These are phyloP conservation scores for Hylyphantes graminicola DNA, from an alignment of 1,140 invertebrate genomes.

Conservation along the genomic window DNA sequence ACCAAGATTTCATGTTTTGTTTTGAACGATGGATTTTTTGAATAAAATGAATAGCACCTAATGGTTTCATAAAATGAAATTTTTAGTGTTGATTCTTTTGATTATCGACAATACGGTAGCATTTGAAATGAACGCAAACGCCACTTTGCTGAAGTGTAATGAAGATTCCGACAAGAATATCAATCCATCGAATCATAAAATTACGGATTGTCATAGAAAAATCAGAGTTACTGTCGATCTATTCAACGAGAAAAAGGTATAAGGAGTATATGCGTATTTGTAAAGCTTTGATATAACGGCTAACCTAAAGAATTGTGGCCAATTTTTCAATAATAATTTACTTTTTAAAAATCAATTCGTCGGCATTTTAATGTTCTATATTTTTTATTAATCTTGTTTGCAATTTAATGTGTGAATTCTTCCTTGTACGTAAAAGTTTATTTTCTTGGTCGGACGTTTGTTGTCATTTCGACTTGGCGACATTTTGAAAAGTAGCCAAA, in stretches of 20 bases:
- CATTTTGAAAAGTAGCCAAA: too few relatives aligned
- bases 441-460: too few relatives aligned
- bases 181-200: slow-evolving; percentile 1
- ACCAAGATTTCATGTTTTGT: not conserved
- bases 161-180: not conserved
- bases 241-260: slow-evolving; percentile 19
- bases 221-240: slow-evolving; percentile 4
- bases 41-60: not conserved
- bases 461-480: too few relatives aligned
- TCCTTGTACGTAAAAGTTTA: too few relatives aligned
- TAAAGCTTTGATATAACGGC: too few relatives aligned
- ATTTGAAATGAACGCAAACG: slow-evolving; percentile 3
- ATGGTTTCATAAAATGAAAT: not conserved
- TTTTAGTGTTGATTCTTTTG: not conserved
- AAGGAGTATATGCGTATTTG: not conserved
- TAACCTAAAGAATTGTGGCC: too few relatives aligned
- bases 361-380: too few relatives aligned
- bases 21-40: not conserved
- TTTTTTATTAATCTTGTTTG: too few relatives aligned
- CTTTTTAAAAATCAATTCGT: too few relatives aligned
- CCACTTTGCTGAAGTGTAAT: not conserved
- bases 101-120: not conserved
- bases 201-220: slow-evolving; percentile 18
- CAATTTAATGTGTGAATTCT: too few relatives aligned
- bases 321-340: too few relatives aligned